Evolutionary conservation across 2,797 vertebrate genomes (phyloP), one percentile per base, ranked within the genome.

Genomic region (Ciconia nigra): DNA sequence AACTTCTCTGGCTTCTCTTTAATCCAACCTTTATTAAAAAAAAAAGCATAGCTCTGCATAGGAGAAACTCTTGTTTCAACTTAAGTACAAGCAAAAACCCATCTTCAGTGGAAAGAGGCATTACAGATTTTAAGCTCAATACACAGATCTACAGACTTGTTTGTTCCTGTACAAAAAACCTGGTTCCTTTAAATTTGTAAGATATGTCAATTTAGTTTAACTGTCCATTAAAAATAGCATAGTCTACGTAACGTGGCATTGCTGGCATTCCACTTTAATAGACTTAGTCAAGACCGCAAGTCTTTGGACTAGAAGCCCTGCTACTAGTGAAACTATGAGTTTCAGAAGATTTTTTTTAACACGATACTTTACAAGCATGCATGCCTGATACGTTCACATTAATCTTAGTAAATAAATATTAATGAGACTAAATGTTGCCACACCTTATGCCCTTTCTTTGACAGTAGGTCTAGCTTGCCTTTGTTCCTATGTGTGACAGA

Each of bases 221-320:
- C 47, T 83, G 31, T 5, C 42, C 15, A 46, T 41, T 70, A 93
- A 80, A 84, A 85, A 33, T 1, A 70, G 8, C 15, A 42, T 3
- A 5, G 17, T 29, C 49, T 72, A 28, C 0, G 0, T 37, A 73
- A 69, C 0, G 0, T 7, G 31, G 44, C 52, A 83, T 3, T 58
- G 67, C 11, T 69, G 21, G 46, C 41, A 58, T 39, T 73, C 24
- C 61, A 74, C 39, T 7, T 62, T 35, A 73, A 69, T 0, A 52
- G 24, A 49, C 35, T n/a, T 37, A 51, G 5, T 57, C 35, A 77
- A 77, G 52, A 47, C 10, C 1, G 1, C 21, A 67, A 12, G 25
- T 86, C 57, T 71, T 37, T 29, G 59, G 6, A 77, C 63, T 47
- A 55, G 44, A 78, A 92, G 29, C 8, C n/a, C 52, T 37, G 33